Base-by-base conservation (phyloP, 2,888 invertebrate genomes). In the Spatulosminthurus flaviceps region DNA sequence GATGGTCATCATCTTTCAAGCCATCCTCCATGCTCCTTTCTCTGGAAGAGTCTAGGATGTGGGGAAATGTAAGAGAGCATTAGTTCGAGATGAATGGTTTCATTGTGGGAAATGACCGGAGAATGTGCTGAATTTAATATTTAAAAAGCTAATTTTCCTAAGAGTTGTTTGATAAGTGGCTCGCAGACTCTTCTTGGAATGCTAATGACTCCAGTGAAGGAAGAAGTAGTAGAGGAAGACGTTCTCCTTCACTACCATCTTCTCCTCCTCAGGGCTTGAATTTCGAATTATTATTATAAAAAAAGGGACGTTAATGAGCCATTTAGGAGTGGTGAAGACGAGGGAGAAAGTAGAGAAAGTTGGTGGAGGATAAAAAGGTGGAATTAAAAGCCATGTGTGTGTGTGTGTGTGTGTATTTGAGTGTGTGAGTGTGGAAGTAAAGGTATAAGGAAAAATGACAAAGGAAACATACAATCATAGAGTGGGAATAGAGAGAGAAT, bases 71-170 rank as follows among this genome's bases (percentile, higher is more conserved):
- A 51, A 51, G 5, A 51, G 51, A 51, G 19, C 5, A 51, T 51
- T 51, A 51, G 7, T n/a, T 51, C 51, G 16, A 19, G 51, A 51
- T n/a, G n/a, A n/a, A 51, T 51, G n/a, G 51, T n/a, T 51, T 51
- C 51, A 51, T 51, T 51, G 51, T n/a, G n/a, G 51, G 16, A 51
- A 51, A 51, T 19, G 16, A 51, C 51, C 51, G 19, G 9, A 51
- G n/a, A 51, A 16, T 51, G 51, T 19, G 51, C n/a, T 51, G 64
- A 64, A 64, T 64, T 64, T 26, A 22, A 64, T 64, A 64, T 64
- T 64, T 64, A 64, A 64, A 64, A 64, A 64, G 64, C 64, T 64
- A 64, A 64, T 64, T 64, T 64, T 26, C 22, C 24, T 22, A 64
- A 64, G 16, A 64, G 64, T n/a, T 64, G 64, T 64, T 64, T 13